Percentiles rank a stretch among this genome's conserved stretches.
phyloP scores from a whole-genome alignment of 2,113 vertebrate genomes.

The Struthidea cinerea region DNA sequence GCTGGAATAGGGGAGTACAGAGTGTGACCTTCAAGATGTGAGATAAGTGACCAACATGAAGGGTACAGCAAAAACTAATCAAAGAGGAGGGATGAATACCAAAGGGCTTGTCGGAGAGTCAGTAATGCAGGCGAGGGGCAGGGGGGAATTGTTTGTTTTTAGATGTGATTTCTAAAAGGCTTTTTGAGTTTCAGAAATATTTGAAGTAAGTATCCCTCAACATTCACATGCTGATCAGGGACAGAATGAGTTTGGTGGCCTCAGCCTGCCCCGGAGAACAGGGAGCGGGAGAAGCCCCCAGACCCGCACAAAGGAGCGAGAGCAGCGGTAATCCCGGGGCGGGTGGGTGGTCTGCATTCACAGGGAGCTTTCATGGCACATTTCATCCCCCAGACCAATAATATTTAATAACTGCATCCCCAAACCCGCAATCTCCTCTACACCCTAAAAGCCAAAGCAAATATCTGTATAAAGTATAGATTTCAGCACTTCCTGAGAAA shows the following conservation, averaged over 20 bases:
- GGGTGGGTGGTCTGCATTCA: constrained; percentile 56
- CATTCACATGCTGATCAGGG: constrained; percentile 48
- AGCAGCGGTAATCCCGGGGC: neutral
- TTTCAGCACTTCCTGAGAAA: constrained; percentile 10
- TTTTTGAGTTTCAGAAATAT: constrained; percentile 54
- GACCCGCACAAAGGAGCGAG: constrained; percentile 8
- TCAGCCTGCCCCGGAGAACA: constrained; percentile 1
- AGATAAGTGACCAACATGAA: constrained; percentile 33
- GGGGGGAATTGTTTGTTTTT: constrained; percentile 46
- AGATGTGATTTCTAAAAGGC: constrained; percentile 52
- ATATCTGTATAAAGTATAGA: neutral
- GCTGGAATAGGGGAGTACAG: constrained; percentile 4
- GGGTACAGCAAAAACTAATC: neutral
- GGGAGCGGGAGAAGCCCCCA: neutral
- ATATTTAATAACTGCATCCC: neutral
- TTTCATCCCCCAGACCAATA: neutral
- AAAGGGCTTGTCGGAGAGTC: constrained; percentile 17
- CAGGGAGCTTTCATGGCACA: constrained; percentile 2
- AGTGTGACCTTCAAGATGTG: constrained; percentile 38
- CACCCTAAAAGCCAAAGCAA: constrained; percentile 24
- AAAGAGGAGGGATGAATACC: constrained; percentile 1
- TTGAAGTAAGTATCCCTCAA: constrained; percentile 22
- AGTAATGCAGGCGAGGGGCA: neutral
- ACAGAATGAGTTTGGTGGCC: constrained; percentile 5
- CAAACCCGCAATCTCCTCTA: neutral